Conservation (phyloP, 2,888 invertebrate species). For the Pocota personata region DNA sequence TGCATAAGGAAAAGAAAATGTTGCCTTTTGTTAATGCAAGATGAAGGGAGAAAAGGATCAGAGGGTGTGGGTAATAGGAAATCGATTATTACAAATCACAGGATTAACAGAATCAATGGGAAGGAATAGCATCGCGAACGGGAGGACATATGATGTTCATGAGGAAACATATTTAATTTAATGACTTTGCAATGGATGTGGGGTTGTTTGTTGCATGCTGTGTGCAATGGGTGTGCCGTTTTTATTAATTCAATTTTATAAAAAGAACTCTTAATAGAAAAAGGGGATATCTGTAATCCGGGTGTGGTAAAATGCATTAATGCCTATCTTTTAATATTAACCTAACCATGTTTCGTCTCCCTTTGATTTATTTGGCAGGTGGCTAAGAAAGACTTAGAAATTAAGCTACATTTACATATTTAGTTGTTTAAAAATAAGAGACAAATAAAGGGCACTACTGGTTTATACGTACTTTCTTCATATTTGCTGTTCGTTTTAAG, state of each 20-base stretch:
- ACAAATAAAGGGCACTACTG: too few species aligned
- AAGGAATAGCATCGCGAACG: conserved; percentile 47
- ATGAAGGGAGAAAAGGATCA: background rate
- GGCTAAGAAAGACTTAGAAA: too few species aligned
- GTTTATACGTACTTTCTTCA: too few species aligned
- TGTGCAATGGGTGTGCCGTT: conserved; percentile 56
- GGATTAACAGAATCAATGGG: conserved; percentile 67
- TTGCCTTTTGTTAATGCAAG: conserved; percentile 47
- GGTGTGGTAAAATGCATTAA: conserved; percentile 18
- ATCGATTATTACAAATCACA: conserved; percentile 73
- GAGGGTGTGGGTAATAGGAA: conserved; percentile 59
- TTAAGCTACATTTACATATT: too few species aligned
- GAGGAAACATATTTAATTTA: conserved; percentile 63
- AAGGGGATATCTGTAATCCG: background rate
- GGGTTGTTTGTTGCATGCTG: conserved; percentile 28
- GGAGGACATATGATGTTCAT: conserved; percentile 65
- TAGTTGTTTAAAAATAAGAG: too few species aligned
- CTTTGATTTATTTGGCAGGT: too few species aligned
- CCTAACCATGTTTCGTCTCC: background rate
- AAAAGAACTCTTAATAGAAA: background rate
- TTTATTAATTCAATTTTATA: conserved; percentile 59
- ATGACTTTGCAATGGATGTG: conserved; percentile 28
- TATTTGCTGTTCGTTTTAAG: too few species aligned
- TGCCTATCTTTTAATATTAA: background rate
- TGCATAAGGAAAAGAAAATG: conserved; percentile 37